These are phyloP conservation scores for Brenthis hecate DNA, from an alignment of 2,888 invertebrate genomes.

Conservation along the genomic window DNA sequence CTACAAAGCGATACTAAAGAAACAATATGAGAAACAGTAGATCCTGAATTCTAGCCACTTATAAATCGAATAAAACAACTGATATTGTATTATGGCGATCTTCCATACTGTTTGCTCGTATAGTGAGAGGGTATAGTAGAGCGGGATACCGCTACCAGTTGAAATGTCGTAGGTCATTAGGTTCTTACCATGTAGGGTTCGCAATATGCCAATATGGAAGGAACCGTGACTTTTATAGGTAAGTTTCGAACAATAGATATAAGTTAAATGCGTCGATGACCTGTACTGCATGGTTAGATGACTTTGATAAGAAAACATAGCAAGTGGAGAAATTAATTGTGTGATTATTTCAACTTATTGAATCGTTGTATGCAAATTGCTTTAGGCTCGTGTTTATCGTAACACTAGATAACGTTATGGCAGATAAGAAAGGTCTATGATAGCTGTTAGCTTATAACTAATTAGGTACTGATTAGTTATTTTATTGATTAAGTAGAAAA, in stretches of 20 bases:
- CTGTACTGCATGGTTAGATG: slow-evolving; percentile 60
- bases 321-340: slow-evolving; percentile 60
- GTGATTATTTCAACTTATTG: slow-evolving; percentile 47
- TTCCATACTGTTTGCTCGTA: slow-evolving; percentile 55
- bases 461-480: neutral
- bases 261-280: slow-evolving; percentile 67
- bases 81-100: slow-evolving; percentile 77
- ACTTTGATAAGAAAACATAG: slow-evolving; percentile 61
- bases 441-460: slow-evolving; percentile 1
- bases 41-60: slow-evolving; percentile 68
- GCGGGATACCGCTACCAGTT: slow-evolving; percentile 65
- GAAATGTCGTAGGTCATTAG: slow-evolving; percentile 83
- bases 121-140: slow-evolving; percentile 43
- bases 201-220: slow-evolving; percentile 82
- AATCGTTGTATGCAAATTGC: slow-evolving; percentile 42
- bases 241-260: slow-evolving; percentile 72
- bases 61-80: slow-evolving; percentile 77
- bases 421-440: slow-evolving; percentile 16
- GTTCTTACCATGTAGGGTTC: slow-evolving; percentile 75
- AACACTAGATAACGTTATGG: slow-evolving; percentile 24
- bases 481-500: too few relatives aligned
- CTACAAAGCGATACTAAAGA: slow-evolving; percentile 54
- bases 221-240: slow-evolving; percentile 72
- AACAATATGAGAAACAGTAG: slow-evolving; percentile 72
- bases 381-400: slow-evolving; percentile 24